Base-by-base conservation (phyloP, 2,113 vertebrate species). In the Cynoglossus semilaevis region DNA sequence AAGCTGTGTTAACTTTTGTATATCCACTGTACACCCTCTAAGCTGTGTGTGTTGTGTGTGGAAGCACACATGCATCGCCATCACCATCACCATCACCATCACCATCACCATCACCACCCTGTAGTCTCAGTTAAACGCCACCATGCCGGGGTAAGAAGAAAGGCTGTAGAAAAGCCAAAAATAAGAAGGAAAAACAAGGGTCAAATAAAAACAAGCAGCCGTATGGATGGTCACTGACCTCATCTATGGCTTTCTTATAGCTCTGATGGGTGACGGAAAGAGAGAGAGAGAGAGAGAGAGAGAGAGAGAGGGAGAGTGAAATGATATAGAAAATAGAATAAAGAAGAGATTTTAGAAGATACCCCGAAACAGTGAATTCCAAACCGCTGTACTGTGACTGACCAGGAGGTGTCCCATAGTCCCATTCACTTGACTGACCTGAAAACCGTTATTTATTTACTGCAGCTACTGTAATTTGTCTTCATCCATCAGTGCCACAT, bases 181-280 rank as follows among this genome's bases (percentile, higher is more conserved):
- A 57, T 18, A 63, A 18, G 16, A 63, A 18, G 16, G 46, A 50
- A 62, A 73, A 56, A 60, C 19, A 4, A 42, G 70, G 67, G 48
- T 37, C 9, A 41, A 70, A 50, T 9, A 45, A 70, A 53, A 13
- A 66, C 64, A 70, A 72, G 22, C 22, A 29, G 22, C 22, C 6
- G 22, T 29, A 54, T 51, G 40, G 12, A 60, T 63, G 47, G 72
- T 87, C 92, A 95, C 95, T 94, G 90, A 95, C 94, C 95, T 97
- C 94, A 89, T 95, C 95, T 96, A 96, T 94, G 88, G 93, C 95
- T 95, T 95, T 96, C 93, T 95, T 97, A 94, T 95, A 97, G 91
- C 94, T 95, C 94, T 95, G 93, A 89, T 86, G 80, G 73, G 65
- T 51, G 80, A 84, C 90, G 90, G 84, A 90, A 88, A 90, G 89